Evolutionary conservation across 2,888 invertebrate genomes (phyloP).

Genomic region (Noctua comes): DNA sequence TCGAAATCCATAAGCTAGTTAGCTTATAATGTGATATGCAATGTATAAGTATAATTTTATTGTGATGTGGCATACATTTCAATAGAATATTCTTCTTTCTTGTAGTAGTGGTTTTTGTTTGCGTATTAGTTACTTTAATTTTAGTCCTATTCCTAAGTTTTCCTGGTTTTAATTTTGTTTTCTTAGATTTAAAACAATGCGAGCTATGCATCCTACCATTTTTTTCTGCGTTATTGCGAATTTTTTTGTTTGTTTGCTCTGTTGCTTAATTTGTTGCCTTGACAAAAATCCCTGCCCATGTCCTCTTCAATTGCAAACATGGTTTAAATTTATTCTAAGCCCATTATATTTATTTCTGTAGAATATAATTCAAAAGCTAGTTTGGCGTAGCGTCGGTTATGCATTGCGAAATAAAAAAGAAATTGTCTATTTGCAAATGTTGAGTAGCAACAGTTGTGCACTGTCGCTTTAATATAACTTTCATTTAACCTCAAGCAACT

Average conservation of each 20-base stretch:
- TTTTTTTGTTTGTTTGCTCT: neutral
- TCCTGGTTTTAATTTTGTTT: neutral
- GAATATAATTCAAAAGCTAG: neutral
- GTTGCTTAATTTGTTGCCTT: neutral
- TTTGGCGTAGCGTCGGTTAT: neutral
- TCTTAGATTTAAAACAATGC: neutral
- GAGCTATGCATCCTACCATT: neutral
- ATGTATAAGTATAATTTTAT: neutral
- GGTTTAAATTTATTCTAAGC: constrained; percentile 2
- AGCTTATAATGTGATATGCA: no score
- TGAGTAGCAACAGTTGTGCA: neutral
- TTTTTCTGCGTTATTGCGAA: neutral
- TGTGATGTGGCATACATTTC: neutral
- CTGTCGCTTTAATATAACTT: neutral
- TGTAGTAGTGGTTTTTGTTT: neutral
- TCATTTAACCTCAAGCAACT: neutral
- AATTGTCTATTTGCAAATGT: neutral
- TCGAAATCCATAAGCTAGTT: no score
- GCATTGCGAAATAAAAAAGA: neutral
- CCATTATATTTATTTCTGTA: neutral
- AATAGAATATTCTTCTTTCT: neutral
- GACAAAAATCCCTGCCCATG: no score
- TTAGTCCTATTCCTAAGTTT: neutral
- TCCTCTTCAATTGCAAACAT: neutral
- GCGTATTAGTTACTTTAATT: neutral